Evolutionary conservation across 2,888 invertebrate genomes (phyloP).

Genomic region (Thumatha senex): DNA sequence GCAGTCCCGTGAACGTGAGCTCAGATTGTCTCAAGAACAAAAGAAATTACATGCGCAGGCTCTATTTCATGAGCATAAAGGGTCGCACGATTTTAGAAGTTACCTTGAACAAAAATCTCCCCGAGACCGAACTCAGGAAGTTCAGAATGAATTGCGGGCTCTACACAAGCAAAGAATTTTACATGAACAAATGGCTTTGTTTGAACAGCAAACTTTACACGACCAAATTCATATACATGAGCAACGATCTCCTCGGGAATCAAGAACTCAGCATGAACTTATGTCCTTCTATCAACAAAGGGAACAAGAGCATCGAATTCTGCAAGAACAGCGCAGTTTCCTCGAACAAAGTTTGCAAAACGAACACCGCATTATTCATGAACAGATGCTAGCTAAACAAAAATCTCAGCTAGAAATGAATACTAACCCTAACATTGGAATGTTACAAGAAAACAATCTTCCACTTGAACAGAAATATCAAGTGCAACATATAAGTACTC

Average conservation of each 20-base stretch:
- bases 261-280: conserved; percentile 3
- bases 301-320: conserved; percentile 6
- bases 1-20: conserved; percentile 14
- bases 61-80: background rate
- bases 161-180: conserved; percentile 4
- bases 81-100: conserved; percentile 1
- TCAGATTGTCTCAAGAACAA: conserved; percentile 9
- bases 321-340: background rate
- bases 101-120: conserved; percentile 9
- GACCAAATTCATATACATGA: background rate
- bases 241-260: conserved; percentile 1
- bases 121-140: conserved; percentile 2
- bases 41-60: background rate
- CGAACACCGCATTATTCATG: background rate
- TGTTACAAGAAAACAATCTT: background rate
- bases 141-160: background rate
- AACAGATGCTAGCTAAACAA: background rate
- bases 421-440: background rate
- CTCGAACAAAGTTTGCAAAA: background rate
- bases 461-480: background rate
- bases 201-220: conserved; percentile 4
- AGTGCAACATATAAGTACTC: background rate
- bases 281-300: conserved; percentile 12
- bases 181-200: conserved; percentile 8
- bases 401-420: background rate